These are phyloP conservation scores for Aleiodes alternator DNA, from an alignment of 2,888 invertebrate genomes.

Conservation along the genomic window DNA sequence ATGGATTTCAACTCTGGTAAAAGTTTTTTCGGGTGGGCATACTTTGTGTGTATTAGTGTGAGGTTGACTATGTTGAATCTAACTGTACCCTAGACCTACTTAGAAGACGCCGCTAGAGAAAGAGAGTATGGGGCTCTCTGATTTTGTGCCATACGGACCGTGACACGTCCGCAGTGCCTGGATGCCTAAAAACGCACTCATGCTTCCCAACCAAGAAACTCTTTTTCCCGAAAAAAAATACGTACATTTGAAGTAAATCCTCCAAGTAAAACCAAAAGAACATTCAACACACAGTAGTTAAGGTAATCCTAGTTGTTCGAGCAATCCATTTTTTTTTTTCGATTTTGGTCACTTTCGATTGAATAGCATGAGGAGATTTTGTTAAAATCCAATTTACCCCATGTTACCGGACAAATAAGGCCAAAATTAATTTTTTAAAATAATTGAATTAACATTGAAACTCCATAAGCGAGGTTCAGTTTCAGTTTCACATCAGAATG, in stretches of 20 bases:
- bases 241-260: not conserved
- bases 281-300: not conserved
- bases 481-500: no score
- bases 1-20: conserved; percentile 20
- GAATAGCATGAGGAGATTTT: no score
- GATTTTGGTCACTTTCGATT: no score
- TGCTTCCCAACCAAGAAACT: conserved; percentile 36
- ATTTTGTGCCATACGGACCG: conserved; percentile 41
- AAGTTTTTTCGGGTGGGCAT: not conserved
- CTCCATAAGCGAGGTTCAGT: no score
- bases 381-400: no score
- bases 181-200: conserved; percentile 46
- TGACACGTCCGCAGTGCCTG: conserved; percentile 33
- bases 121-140: conserved; percentile 35
- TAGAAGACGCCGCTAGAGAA: conserved; percentile 51
- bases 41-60: conserved; percentile 27
- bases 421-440: no score
- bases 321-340: no score
- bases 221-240: conserved; percentile 16
- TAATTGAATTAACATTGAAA: no score
- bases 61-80: conserved; percentile 67
- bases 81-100: conserved; percentile 75
- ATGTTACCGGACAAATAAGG: no score
- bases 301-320: no score
- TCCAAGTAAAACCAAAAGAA: not conserved